These are phyloP conservation scores for Stomorhina lunata DNA, from an alignment of 2,888 invertebrate genomes.

Conservation along the genomic window DNA sequence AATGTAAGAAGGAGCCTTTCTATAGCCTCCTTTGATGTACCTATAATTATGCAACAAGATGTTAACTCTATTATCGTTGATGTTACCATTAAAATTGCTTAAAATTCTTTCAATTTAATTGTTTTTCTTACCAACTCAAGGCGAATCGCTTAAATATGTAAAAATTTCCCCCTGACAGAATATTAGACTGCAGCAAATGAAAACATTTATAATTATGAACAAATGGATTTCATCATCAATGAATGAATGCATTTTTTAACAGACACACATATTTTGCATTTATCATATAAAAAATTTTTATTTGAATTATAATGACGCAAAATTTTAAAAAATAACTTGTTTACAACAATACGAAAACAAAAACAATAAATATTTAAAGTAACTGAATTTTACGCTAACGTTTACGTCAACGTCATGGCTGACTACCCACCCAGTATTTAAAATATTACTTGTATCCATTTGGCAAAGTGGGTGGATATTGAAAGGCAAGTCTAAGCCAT, in stretches of 20 bases:
- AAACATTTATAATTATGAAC: not conserved
- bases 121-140: slow-evolving; percentile 27
- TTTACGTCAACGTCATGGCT: slow-evolving; percentile 29
- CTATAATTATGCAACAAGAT: not conserved
- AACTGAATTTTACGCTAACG: not conserved
- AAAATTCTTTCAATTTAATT: slow-evolving; percentile 37
- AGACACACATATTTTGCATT: not conserved
- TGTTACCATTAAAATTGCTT: not conserved
- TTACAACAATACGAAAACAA: not conserved
- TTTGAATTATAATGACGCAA: slow-evolving; percentile 33
- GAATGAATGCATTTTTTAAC: not conserved
- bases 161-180: not conserved
- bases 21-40: too few relatives aligned
- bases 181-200: not conserved
- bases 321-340: slow-evolving; percentile 13
- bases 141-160: not conserved
- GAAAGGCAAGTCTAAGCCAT: too few relatives aligned
- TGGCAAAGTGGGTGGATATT: not conserved
- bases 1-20: too few relatives aligned
- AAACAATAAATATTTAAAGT: not conserved
- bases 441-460: not conserved
- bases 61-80: not conserved
- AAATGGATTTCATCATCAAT: slow-evolving; percentile 9
- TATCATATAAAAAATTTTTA: slow-evolving; percentile 9
- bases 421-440: slow-evolving; percentile 7